Base-by-base conservation (phyloP, 2,113 vertebrate genomes). In the Promerops cafer region DNA sequence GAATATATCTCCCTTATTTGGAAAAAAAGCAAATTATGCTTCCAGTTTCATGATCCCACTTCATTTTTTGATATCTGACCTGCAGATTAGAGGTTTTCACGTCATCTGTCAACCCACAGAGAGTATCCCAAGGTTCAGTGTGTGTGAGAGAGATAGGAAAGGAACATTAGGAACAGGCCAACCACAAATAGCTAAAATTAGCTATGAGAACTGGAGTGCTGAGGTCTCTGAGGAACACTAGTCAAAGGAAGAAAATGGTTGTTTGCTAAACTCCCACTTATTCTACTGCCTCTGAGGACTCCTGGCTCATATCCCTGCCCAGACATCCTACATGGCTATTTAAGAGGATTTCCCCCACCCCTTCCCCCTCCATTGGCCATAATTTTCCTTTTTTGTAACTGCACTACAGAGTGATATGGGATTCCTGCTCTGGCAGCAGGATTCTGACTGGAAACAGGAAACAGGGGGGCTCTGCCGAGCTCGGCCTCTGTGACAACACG, bases 121-220 rank as follows among this genome's bases (percentile, higher is more conserved):
- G 66, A 97, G 59, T 93, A 63, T 96, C 87, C 53, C 84, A 78
- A 90, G 91, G 74, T 95, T 96, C 84, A 91, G n/a, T 70, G 86
- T 83, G 75, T 96, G 80, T 70, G 80, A 37, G 88, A 90, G 91
- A 93, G 95, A 90, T 90, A 93, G 97, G 82, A 85, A 70, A 96
- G 93, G 95, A 97, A 97, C 96, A 96, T 92, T 84, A 79, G 57
- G 88, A 96, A 90, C 75, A 71, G 79, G 93, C 66, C 90, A 93
- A 91, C 96, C 96, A 94, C 96, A 96, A 96, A 94, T 59, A 95
- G 75, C 97, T 98, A 98, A 98, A 98, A 97, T 97, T 98, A 98
- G 92, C 94, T 94, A 94, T 97, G 97, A 97, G 97, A 98, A 97
- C 89, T 90, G 95, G 97, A 97, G 96, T 91, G 93, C 87, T 39